A percentile compares a stretch with the other conserved stretches of the same genome.
Conservation (phyloP, 35 echinoderm and acorn worm species). For the Heliocidaris erythrogramma region DNA sequence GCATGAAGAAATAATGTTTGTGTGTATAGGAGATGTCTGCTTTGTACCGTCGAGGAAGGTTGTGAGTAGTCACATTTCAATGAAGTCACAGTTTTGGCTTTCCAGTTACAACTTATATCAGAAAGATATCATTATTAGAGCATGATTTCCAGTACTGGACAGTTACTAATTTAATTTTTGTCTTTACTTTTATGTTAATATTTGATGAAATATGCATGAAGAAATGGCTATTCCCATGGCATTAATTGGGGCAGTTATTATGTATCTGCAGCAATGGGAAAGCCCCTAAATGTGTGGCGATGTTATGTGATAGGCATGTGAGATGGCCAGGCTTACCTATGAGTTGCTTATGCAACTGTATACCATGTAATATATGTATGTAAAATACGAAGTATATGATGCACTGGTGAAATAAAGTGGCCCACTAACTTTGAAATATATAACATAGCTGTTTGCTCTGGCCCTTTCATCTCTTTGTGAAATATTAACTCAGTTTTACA, state of each 20-base stretch:
- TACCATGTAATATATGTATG: not conserved
- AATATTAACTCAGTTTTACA: not conserved
- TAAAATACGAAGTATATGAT: slow-evolving; percentile 2
- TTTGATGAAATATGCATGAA: not conserved
- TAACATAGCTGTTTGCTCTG: not conserved
- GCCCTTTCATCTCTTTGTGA: not conserved
- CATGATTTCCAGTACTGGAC: too few relatives aligned
- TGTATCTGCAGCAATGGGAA: not conserved
- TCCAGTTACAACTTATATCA: too few relatives aligned
- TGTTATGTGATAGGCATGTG: not conserved
- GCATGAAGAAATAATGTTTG: too few relatives aligned
- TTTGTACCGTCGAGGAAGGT: too few relatives aligned
- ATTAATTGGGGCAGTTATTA: not conserved
- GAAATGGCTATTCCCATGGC: not conserved
- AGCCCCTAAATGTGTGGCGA: slow-evolving; percentile 7
- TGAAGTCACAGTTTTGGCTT: too few relatives aligned
- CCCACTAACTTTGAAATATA: not conserved
- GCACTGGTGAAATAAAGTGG: slow-evolving; percentile 16
- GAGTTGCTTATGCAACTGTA: not conserved
- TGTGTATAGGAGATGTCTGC: too few relatives aligned
- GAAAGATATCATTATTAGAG: too few relatives aligned
- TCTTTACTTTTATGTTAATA: not conserved
- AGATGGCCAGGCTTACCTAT: not conserved
- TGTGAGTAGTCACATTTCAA: too few relatives aligned
- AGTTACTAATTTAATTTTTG: too few relatives aligned